Evolutionary conservation across 2,888 invertebrate genomes (phyloP).

Genomic region (Eugnorisma glareosa): DNA sequence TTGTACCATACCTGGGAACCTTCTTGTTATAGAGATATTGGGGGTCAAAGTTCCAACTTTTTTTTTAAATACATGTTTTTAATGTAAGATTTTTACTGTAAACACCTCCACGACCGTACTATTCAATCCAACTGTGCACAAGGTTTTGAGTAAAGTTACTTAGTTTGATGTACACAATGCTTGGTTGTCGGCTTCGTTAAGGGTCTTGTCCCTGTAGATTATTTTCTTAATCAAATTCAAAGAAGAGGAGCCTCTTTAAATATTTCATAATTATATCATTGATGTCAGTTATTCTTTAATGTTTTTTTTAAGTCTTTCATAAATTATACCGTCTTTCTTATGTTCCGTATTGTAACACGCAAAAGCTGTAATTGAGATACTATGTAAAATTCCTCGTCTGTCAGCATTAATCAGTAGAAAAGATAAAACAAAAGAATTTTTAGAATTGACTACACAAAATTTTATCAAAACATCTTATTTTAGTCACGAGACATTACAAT

Average conservation of each 20-base stretch:
- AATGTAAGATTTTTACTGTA: too few relatives aligned
- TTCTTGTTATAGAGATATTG: too few relatives aligned
- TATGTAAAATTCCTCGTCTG: neutral
- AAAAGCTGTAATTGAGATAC: neutral
- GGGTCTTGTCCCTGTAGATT: too few relatives aligned
- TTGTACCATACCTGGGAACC: too few relatives aligned
- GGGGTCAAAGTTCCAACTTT: too few relatives aligned
- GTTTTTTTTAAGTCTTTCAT: too few relatives aligned
- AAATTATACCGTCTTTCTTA: neutral
- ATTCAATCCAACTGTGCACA: too few relatives aligned
- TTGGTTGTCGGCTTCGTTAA: too few relatives aligned
- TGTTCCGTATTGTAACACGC: neutral
- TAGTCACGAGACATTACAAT: neutral
- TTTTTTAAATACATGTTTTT: too few relatives aligned
- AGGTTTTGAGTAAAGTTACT: too few relatives aligned
- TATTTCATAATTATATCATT: neutral
- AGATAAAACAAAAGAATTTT: neutral
- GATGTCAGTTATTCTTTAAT: neutral
- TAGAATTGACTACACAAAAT: slow-evolving; percentile 5
- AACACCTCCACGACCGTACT: too few relatives aligned
- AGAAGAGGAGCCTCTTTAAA: neutral
- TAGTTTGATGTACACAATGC: too few relatives aligned
- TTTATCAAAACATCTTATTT: slow-evolving; percentile 21
- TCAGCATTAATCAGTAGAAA: neutral
- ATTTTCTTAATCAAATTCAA: neutral